Conservation (phyloP, 1,140 invertebrate genomes). For the Philotrypesis tridentata region DNA sequence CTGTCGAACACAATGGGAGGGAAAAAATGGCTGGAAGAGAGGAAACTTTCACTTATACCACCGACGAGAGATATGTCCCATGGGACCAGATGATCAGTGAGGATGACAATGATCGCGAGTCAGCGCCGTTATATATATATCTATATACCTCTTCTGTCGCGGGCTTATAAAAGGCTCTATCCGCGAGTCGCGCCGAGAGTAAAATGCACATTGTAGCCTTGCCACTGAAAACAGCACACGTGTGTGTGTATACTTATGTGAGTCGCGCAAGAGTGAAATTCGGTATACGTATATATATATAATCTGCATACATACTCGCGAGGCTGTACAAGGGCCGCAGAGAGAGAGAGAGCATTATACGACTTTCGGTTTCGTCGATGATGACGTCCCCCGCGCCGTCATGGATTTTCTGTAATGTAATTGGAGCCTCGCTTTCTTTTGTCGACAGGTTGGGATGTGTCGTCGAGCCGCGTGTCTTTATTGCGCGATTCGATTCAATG, state of each 20-base stretch:
- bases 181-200: neutral
- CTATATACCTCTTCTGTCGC: too few species aligned
- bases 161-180: slow-evolving; percentile 40
- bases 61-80: slow-evolving; percentile 24
- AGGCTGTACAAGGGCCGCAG: neutral
- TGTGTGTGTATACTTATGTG: neutral
- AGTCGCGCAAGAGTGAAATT: slow-evolving; percentile 19
- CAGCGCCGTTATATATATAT: too few species aligned
- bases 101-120: slow-evolving; percentile 25
- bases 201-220: slow-evolving; percentile 41
- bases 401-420: slow-evolving; percentile 12
- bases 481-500: neutral
- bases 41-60: slow-evolving; percentile 45
- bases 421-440: neutral
- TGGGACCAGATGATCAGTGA: slow-evolving; percentile 1
- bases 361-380: slow-evolving; percentile 32
- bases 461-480: neutral
- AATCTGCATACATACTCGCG: too few species aligned
- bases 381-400: neutral
- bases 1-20: slow-evolving; percentile 14
- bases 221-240: slow-evolving; percentile 39
- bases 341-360: neutral
- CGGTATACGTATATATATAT: too few species aligned
- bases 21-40: neutral
- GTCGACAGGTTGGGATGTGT: neutral